Base-by-base conservation (phyloP, 2,113 vertebrate species). In the Pluvianellus socialis region DNA sequence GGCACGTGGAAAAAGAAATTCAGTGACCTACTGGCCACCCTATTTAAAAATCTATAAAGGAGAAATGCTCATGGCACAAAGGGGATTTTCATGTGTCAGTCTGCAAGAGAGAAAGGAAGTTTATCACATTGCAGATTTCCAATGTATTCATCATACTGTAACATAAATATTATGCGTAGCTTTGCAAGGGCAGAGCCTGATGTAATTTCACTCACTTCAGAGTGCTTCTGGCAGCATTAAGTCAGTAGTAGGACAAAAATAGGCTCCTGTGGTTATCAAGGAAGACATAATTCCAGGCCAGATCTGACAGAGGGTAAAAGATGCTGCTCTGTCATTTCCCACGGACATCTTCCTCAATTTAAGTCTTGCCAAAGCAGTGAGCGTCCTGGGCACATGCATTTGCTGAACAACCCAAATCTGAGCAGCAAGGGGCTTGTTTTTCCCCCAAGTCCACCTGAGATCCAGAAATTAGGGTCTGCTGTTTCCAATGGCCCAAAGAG, bases 301-400 rank as follows among this genome's bases (percentile, higher is more conserved):
- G 45, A 90, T 63, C 65, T 92, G 88, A 90, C 55, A 90, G 61
- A 71, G 81, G 73, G 56, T 59, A 73, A 82, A 90, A 87, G 76
- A 71, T 30, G 23, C 61, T 92, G 20, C 73, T 82, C 66, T 68
- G 44, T 81, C 67, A 22, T 19, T 79, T 45, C 55, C 50, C n/a
- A 53, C 3, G 3, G 35, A 53, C n/a, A 74, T 52, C 55, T 27
- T 77, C 55, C 10, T 77, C 40, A 42, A 83, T 44, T 82, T 66
- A 52, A 70, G 44, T 7, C 40, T 65, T 84, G 27, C 38, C 68
- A 73, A 71, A 74, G 71, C 56, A 28, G 56, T 47, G 50, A 77
- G 59, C 11, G 4, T 53, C 59, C 81, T 5, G 1, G 12, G 9
- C 79, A 86, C 1, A 1, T 18, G 40, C 30, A 20, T 61, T 56